Conservation (phyloP, 2,113 vertebrate species). For the Raphicerus campestris region DNA sequence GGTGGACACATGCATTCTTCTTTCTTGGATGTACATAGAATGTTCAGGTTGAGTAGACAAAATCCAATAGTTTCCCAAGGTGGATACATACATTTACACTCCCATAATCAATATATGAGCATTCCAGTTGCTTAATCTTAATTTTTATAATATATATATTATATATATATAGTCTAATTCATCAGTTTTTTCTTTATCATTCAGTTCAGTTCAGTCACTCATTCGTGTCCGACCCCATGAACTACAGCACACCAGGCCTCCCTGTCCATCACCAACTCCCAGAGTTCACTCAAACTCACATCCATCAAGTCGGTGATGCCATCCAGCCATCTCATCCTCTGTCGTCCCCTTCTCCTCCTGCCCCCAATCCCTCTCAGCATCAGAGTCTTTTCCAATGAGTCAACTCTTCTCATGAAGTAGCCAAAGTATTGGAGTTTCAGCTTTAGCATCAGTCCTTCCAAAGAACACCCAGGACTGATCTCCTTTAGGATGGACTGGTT, state of each 20-base stretch:
- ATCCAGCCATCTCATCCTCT: no score
- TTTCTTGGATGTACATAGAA: background rate
- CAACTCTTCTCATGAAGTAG: accelerated
- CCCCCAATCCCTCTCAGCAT: no score
- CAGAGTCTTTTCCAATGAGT: no score
- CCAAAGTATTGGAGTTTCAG: no score
- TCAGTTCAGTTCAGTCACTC: background rate
- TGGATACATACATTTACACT: background rate
- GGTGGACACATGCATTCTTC: background rate
- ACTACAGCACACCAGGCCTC: no score
- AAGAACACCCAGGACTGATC: no score
- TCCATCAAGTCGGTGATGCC: no score
- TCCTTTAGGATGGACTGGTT: no score
- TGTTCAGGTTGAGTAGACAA: background rate
- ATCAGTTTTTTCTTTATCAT: background rate
- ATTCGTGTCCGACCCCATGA: no score
- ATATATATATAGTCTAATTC: background rate
- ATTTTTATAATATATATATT: background rate
- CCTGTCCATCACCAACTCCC: no score
- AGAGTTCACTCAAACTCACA: accelerated
- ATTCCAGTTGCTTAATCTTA: background rate
- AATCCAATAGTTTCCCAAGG: background rate
- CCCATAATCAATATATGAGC: background rate
- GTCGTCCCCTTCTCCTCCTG: no score
- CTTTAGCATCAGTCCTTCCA: no score